Base-by-base conservation (phyloP, 2,888 invertebrate genomes). In the Zygogramma bicolorata region DNA sequence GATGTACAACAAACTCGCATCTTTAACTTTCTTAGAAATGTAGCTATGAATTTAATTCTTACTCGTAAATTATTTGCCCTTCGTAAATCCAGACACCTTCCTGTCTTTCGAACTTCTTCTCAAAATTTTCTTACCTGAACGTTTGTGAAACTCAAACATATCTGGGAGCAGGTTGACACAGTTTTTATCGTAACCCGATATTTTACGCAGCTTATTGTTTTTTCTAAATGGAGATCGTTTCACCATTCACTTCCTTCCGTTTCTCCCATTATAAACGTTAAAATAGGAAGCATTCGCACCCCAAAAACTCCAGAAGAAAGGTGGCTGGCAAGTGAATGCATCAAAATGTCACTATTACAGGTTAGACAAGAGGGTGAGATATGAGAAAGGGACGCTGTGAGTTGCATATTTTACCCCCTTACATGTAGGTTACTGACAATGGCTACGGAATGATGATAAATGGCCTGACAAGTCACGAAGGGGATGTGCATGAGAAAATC, bases 381-480 rank as follows among this genome's bases (percentile, higher is more conserved):
- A 42, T 29, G 66, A 27, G 42, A 58, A 42, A 57, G 69, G 73
- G 73, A 73, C 34, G 62, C 66, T 70, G 73, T 40, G 68, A 67
- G 73, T 65, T 66, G 70, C 73, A 66, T 70, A 72, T 75, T 71
- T 70, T 65, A 73, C 68, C 72, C 74, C 76, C 70, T 69, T 72
- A 69, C 57, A 74, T 74, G 59, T 74, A 72, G 71, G 76, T 76
- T 74, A 76, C 59, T 62, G 65, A 73, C 73, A 75, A 79, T 79
- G 74, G 78, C 75, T 77, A 74, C 77, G 78, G 78, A 76, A 74
- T 67, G 81, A 82, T 82, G 82, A 83, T 83, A 82, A 81, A 82
- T 82, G 81, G 81, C 81, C 80, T 74, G 79, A 77, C 78, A 79
- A 79, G 79, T 77, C 77, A 13, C 58, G 25, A 61, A 57, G 27